Evolutionary conservation across 2,113 vertebrate species (phyloP).

Genomic region (Todiramphus chloris): DNA sequence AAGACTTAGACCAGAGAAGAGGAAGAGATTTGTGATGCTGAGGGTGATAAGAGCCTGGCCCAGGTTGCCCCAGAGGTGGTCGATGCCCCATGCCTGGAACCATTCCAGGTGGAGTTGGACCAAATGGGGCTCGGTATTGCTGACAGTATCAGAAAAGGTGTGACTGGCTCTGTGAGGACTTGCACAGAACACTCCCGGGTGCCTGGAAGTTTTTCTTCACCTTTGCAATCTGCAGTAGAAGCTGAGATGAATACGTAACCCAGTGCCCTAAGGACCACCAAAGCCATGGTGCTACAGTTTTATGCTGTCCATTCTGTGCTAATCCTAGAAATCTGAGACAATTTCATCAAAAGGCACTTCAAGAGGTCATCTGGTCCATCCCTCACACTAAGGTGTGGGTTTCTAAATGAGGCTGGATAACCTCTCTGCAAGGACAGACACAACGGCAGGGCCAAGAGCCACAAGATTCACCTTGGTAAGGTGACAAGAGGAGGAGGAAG

Average conservation of each 20-base stretch:
- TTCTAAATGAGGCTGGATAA: not conserved
- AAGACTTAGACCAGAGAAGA: too few relatives aligned
- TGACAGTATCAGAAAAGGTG: not conserved
- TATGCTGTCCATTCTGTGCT: too few relatives aligned
- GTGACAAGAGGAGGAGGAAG: not conserved
- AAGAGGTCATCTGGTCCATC: not conserved
- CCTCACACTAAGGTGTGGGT: not conserved
- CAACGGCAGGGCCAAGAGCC: rapidly evolving
- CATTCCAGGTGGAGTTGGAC: too few relatives aligned
- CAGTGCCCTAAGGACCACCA: too few relatives aligned
- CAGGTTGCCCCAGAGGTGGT: too few relatives aligned
- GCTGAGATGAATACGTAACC: not conserved
- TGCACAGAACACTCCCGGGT: not conserved
- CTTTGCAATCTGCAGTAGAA: not conserved
- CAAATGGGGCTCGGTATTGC: rapidly evolving
- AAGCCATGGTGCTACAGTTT: not conserved
- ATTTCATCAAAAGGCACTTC: not conserved
- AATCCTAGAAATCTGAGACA: not conserved
- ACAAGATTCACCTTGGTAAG: not conserved
- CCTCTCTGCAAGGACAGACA: not conserved
- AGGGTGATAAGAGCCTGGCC: too few relatives aligned
- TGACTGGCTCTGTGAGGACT: not conserved
- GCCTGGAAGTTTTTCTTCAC: not conserved
- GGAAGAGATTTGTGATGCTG: too few relatives aligned
- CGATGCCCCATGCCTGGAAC: too few relatives aligned